Base-by-base conservation (phyloP, 1,140 invertebrate genomes). In the Brevipalpus yothersi region DNA sequence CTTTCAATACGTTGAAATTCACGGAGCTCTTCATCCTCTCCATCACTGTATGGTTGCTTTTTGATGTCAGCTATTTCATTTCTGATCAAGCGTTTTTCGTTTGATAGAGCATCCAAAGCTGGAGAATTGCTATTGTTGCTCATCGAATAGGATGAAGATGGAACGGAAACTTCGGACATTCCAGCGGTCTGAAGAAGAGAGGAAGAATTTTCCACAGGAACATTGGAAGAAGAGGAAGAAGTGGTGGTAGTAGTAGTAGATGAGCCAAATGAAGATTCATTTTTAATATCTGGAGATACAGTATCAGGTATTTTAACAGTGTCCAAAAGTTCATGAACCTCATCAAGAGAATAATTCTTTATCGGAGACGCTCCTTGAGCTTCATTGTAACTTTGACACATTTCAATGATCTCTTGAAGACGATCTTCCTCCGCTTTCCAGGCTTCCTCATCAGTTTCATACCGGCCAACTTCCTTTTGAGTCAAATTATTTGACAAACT, bases 1-100 rank as follows among this genome's bases (percentile, higher is more conserved):
- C 42, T 23, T 53, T 62, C 61, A 5, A 62, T 59, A 19, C 40
- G 19, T 53, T 59, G 57, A 55, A 62, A 62, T 45, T 62, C 61
- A 56, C 19, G 19, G 10, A 62, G 40, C 17, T 62, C 61, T 54
- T 62, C 57, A 51, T 62, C 61, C 1, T 60, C 61, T 4, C 17
- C 58, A 40, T 62, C 61, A 21, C 51, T 56, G n/a, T 31, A 41
- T 10, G 15, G 31, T 56, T 56, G 54, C 15, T n/a, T 15, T 13
- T 56, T 56, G 13, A 56, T 56, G 13, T 56, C 54, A 56, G 21
- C 54, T 31, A 56, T 41, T 17, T 56, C 54, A 42, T 31, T 31
- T n/a, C 41, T 19, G 15, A 56, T 39, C 17, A 56, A 17, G 17
- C 31, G n/a, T 31, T 56, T 31, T 17, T 56, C 54, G n/a, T 31